phyloP scores from a whole-genome alignment of 2,888 invertebrate genomes.

The Nymphalis urticae region DNA sequence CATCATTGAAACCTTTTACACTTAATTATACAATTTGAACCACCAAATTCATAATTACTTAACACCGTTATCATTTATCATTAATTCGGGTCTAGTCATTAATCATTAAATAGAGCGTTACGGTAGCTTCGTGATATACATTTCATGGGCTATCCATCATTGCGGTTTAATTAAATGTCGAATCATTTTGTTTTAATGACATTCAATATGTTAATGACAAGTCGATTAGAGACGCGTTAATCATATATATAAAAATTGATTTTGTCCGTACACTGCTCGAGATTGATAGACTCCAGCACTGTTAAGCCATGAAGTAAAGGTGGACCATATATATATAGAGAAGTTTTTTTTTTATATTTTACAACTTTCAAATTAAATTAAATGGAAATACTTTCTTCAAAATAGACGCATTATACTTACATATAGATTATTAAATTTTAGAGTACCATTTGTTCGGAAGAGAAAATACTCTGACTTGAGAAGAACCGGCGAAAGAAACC shows the following conservation, averaged over 20 bases:
- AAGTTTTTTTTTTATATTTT: too few species aligned
- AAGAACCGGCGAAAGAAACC: too few species aligned
- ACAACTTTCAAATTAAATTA: too few species aligned
- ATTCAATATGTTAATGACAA: slow-evolving; percentile 23
- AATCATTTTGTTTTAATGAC: slow-evolving; percentile 45
- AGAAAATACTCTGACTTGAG: too few species aligned
- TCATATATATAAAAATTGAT: neutral
- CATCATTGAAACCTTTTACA: neutral
- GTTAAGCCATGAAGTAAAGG: too few species aligned
- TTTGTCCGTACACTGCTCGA: too few species aligned
- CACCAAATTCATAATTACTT: slow-evolving; percentile 42
- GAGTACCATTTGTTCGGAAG: too few species aligned
- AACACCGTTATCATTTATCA: slow-evolving; percentile 46
- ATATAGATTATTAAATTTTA: too few species aligned
- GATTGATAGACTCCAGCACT: too few species aligned
- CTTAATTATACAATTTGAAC: neutral
- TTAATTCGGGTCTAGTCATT: slow-evolving; percentile 57
- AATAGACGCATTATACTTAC: too few species aligned
- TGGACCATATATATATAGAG: too few species aligned
- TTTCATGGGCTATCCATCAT: slow-evolving; percentile 53
- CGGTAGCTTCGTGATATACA: slow-evolving; percentile 58
- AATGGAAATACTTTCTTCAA: too few species aligned
- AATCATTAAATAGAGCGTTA: slow-evolving; percentile 68
- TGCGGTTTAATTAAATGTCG: slow-evolving; percentile 55
- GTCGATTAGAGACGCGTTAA: slow-evolving; percentile 1